These are phyloP conservation scores for Hycleus cichorii DNA, from an alignment of 1,140 invertebrate genomes.

Conservation along the genomic window DNA sequence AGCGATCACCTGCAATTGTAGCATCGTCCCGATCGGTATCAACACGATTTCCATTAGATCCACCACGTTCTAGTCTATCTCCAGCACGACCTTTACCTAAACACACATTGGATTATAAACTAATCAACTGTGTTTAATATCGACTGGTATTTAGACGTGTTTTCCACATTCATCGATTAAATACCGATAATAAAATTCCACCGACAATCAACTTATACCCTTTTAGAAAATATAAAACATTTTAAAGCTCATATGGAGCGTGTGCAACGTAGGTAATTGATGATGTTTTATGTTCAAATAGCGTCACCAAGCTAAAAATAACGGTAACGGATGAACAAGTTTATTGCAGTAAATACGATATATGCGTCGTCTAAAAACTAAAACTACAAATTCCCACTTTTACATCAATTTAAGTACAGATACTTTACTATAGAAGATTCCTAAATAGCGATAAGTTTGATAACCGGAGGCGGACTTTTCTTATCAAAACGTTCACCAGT, in stretches of 20 bases:
- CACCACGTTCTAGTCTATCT: conserved; percentile 18
- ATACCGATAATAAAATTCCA: too few relatives aligned
- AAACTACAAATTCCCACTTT: conserved; percentile 7
- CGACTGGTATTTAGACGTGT: too few relatives aligned
- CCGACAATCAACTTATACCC: conserved; percentile 1
- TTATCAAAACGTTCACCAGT: too few relatives aligned
- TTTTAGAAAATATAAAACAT: conserved; percentile 11
- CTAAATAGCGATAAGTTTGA: too few relatives aligned
- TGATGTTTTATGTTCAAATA: conserved; percentile 5
- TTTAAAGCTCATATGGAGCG: conserved; percentile 3
- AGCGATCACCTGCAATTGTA: conserved; percentile 21
- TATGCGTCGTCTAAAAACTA: conserved; percentile 1
- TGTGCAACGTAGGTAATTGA: conserved; percentile 11
- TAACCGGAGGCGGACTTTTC: too few relatives aligned
- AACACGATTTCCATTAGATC: conserved; percentile 21
- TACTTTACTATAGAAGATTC: not conserved
- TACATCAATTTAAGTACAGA: not conserved
- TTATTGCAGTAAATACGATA: conserved; percentile 5
- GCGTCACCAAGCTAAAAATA: conserved; percentile 1
- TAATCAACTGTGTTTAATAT: too few relatives aligned
- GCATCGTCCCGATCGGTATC: conserved; percentile 20
- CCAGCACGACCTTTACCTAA: conserved; percentile 16
- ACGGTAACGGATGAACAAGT: conserved; percentile 5
- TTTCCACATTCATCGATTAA: too few relatives aligned
- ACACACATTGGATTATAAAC: not conserved